Percentiles rank a stretch among this genome's conserved stretches.
These are phyloP conservation scores for Cryptus armator DNA, from an alignment of 2,888 invertebrate species.

Conservation along the genomic window DNA sequence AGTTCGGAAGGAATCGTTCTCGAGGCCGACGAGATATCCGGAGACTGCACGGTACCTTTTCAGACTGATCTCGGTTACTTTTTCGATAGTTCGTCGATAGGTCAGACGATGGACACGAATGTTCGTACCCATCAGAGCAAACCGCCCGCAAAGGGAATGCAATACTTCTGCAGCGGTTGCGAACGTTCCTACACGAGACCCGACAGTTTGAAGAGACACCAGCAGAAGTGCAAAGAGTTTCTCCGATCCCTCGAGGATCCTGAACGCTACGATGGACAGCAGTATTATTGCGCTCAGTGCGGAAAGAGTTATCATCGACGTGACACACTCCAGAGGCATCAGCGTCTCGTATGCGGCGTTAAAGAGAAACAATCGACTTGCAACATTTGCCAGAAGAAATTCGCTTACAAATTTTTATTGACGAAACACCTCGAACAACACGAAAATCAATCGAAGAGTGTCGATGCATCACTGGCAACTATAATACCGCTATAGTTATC, in stretches of 20 bases:
- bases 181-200: slow-evolving; percentile 82
- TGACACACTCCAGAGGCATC: slow-evolving; percentile 81
- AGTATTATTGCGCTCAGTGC: slow-evolving; percentile 79
- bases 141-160: slow-evolving; percentile 53
- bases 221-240: slow-evolving; percentile 70
- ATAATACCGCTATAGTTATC: slow-evolving; percentile 12
- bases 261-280: slow-evolving; percentile 54
- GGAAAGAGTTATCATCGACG: slow-evolving; percentile 82
- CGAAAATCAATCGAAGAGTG: slow-evolving; percentile 42
- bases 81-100: slow-evolving; percentile 66
- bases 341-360: slow-evolving; percentile 82
- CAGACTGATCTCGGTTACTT: slow-evolving; percentile 65
- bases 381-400: slow-evolving; percentile 67
- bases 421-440: slow-evolving; percentile 63
- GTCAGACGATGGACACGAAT: slow-evolving; percentile 70
- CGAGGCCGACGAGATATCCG: slow-evolving; percentile 56
- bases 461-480: slow-evolving; percentile 28
- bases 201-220: slow-evolving; percentile 82
- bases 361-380: slow-evolving; percentile 62
- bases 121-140: slow-evolving; percentile 22
- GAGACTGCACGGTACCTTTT: slow-evolving; percentile 60
- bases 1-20: slow-evolving; percentile 66
- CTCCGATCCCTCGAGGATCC: slow-evolving; percentile 54
- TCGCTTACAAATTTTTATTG: slow-evolving; percentile 66
- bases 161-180: slow-evolving; percentile 82